Evolutionary conservation across 2,888 invertebrate genomes (phyloP).

Genomic region (Spodoptera exigua): DNA sequence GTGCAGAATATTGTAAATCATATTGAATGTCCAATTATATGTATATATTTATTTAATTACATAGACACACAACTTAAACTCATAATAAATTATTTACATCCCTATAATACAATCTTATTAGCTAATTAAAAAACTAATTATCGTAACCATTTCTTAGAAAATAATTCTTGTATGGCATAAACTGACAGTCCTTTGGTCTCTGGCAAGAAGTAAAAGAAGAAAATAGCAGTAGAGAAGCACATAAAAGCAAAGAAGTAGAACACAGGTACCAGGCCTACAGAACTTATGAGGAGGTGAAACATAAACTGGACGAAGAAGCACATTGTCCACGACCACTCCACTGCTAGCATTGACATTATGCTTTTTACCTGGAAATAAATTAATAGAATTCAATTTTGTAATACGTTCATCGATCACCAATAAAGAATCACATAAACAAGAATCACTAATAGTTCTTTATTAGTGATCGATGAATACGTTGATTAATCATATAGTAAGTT

Average conservation of each 20-base stretch:
- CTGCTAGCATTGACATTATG: constrained; percentile 67
- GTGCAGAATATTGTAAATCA: no score
- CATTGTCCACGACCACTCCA: constrained; percentile 74
- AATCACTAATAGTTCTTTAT: no score
- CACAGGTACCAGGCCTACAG: constrained; percentile 67
- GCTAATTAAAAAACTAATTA: background rate
- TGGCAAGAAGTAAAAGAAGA: constrained; percentile 63
- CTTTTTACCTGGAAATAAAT: constrained; percentile 69
- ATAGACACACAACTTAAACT: no score
- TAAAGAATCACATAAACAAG: no score
- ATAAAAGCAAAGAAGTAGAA: constrained; percentile 72
- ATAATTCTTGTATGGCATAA: constrained; percentile 69
- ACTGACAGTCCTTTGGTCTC: constrained; percentile 75
- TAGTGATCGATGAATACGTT: no score
- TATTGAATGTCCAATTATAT: no score
- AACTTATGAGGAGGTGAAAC: constrained; percentile 67
- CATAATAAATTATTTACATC: no score
- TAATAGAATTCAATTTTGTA: no score
- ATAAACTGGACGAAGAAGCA: constrained; percentile 70
- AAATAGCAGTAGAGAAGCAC: constrained; percentile 63
- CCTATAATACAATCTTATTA: no score
- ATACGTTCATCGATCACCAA: no score
- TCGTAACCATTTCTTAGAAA: constrained; percentile 45
- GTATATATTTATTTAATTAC: no score
- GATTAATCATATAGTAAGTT: no score